Base-by-base conservation (phyloP, 2,113 vertebrate genomes). In the Psilopsiagon aurifrons region DNA sequence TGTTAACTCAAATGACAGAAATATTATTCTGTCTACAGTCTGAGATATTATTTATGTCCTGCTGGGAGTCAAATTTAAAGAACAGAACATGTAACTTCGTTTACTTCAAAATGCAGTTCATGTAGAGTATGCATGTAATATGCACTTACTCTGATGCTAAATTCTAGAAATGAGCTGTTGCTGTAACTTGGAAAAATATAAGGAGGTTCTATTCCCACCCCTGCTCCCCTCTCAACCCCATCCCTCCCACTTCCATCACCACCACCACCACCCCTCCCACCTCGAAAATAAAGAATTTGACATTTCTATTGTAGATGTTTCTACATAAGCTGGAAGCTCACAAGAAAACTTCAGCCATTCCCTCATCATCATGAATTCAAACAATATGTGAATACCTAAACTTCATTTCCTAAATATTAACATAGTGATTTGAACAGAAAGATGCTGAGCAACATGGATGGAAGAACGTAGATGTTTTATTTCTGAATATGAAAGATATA, bases 21-120 rank as follows among this genome's bases (percentile, higher is more conserved):
- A 90, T 83, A 92, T 95, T 93, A 94, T 75, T 91, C 91, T 81
- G 83, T 85, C 94, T 93, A 60, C 86, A 94, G 88, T 83, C 67
- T 93, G 90, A 96, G 80, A 95, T 71, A 95, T 64, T 88, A 75
- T 90, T 96, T 77, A 86, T 71, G 76, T 93, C 94, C 95, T 92
- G 43, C 62, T 92, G 55, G 51, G 76, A 83, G 91, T 93, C 84
- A 81, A 87, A 85, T 86, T 90, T 94, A 91, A 90, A 86, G 83
- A 94, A 66, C 73, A 92, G 94, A 86, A 52, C 4, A 8, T 71
- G 84, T 87, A 55, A 90, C 49, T 95, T 91, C 62, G 73, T 91
- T 97, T 88, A 23, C 67, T 94, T 83, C 70, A 95, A 83, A 94
- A 90, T 47, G 60, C 35, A 90, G 85, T 95, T 96, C 83, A 93